These are phyloP conservation scores for Lithobates pipiens DNA, from an alignment of 2,797 vertebrate species.

Conservation along the genomic window DNA sequence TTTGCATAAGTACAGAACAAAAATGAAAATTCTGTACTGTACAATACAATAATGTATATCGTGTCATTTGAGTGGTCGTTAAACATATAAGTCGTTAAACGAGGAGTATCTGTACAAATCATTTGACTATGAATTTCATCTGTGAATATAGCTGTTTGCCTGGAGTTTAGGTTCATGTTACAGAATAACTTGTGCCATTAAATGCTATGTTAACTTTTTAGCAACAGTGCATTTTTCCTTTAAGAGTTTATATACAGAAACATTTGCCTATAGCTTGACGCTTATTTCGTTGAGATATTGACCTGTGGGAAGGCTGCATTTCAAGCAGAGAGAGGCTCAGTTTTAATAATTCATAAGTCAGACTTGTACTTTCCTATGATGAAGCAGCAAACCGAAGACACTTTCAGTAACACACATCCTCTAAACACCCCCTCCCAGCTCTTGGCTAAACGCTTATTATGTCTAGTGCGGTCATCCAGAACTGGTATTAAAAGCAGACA, in stretches of 20 bases:
- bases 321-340: slow-evolving; percentile 7
- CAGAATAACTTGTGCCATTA: too few relatives aligned
- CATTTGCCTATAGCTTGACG: not conserved
- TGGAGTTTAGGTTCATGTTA: too few relatives aligned
- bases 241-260: not conserved
- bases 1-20: too few relatives aligned
- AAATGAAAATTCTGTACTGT: too few relatives aligned
- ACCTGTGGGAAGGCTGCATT: not conserved
- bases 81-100: too few relatives aligned
- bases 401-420: slow-evolving; percentile 16
- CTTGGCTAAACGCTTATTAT: slow-evolving; percentile 55
- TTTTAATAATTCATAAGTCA: slow-evolving; percentile 45
- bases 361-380: not conserved
- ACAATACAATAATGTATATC: too few relatives aligned
- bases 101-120: too few relatives aligned
- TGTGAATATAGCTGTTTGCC: too few relatives aligned
- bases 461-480: slow-evolving; percentile 48
- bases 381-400: slow-evolving; percentile 19
- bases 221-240: not conserved
- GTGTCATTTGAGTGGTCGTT: too few relatives aligned
- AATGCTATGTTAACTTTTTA: too few relatives aligned
- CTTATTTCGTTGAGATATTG: not conserved
- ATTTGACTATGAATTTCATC: too few relatives aligned
- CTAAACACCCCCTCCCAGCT: slow-evolving; percentile 8
- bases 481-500: slow-evolving; percentile 49